These are phyloP conservation scores for Luperina nickerlii DNA, from an alignment of 2,888 invertebrate genomes.

Conservation along the genomic window DNA sequence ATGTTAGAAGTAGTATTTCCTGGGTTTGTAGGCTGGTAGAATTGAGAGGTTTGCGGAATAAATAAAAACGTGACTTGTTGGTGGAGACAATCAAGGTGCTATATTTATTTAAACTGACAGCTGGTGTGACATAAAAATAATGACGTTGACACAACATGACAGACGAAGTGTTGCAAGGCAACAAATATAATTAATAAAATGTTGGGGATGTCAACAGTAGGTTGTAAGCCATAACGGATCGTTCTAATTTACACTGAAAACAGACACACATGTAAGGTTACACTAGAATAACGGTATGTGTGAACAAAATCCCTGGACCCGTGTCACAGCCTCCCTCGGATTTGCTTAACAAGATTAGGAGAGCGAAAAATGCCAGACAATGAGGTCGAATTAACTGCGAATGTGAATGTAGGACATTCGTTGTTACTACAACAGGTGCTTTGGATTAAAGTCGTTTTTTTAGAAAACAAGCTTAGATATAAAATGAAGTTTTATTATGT, in stretches of 20 bases:
- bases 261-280: slow-evolving; percentile 26
- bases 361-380: slow-evolving; percentile 84
- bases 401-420: slow-evolving; percentile 69
- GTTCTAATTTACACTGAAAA: slow-evolving; percentile 46
- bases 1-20: too few relatives aligned
- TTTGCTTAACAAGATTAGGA: slow-evolving; percentile 87
- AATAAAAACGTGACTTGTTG: too few relatives aligned
- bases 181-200: too few relatives aligned
- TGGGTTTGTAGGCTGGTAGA: too few relatives aligned
- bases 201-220: too few relatives aligned
- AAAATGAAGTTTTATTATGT: not conserved
- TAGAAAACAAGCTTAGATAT: not conserved
- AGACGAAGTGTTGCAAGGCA: too few relatives aligned
- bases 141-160: too few relatives aligned
- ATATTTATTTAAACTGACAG: too few relatives aligned
- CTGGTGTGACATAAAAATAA: too few relatives aligned
- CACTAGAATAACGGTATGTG: slow-evolving; percentile 70
- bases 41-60: too few relatives aligned
- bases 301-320: slow-evolving; percentile 77
- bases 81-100: too few relatives aligned
- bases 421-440: slow-evolving; percentile 45
- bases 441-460: slow-evolving; percentile 6
- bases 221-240: slow-evolving; percentile 35
- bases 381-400: slow-evolving; percentile 81
- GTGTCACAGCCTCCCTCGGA: slow-evolving; percentile 80